A percentile compares a stretch with the other conserved stretches of the same genome.
These are phyloP conservation scores for Scytalopus superciliaris DNA, from an alignment of 2,113 vertebrate species.

Conservation along the genomic window DNA sequence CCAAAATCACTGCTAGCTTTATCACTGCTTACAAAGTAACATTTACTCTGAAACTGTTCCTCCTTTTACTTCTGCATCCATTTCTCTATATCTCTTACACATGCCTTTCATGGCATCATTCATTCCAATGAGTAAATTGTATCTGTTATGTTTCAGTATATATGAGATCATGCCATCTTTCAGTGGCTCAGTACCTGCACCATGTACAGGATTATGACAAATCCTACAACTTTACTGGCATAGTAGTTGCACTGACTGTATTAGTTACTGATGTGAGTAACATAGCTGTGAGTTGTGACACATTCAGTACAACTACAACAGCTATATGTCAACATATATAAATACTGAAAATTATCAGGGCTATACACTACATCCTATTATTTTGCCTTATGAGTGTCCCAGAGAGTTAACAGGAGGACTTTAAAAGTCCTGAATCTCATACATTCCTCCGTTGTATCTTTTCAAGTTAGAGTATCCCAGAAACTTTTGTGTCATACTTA, in stretches of 20 bases:
- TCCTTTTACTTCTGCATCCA: neutral
- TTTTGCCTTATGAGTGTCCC: neutral
- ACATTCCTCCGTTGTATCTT: neutral
- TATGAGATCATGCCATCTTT: accelerated
- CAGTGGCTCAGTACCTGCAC: neutral
- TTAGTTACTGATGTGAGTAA: neutral
- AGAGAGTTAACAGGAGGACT: neutral
- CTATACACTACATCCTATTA: neutral
- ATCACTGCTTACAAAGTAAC: neutral
- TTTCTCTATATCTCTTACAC: neutral
- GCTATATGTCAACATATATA: neutral
- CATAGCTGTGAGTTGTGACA: neutral
- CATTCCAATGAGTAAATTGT: neutral
- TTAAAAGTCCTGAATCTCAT: neutral
- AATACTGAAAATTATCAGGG: neutral
- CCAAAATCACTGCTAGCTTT: neutral
- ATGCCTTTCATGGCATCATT: neutral
- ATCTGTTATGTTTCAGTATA: neutral
- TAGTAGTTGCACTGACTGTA: neutral
- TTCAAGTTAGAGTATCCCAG: neutral
- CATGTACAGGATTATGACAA: neutral
- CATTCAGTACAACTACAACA: neutral
- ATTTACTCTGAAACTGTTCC: neutral
- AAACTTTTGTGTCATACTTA: neutral
- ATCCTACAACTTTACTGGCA: neutral